phyloP scores from a whole-genome alignment of 2,888 invertebrate species.

The Willowsia nigromaculata region DNA sequence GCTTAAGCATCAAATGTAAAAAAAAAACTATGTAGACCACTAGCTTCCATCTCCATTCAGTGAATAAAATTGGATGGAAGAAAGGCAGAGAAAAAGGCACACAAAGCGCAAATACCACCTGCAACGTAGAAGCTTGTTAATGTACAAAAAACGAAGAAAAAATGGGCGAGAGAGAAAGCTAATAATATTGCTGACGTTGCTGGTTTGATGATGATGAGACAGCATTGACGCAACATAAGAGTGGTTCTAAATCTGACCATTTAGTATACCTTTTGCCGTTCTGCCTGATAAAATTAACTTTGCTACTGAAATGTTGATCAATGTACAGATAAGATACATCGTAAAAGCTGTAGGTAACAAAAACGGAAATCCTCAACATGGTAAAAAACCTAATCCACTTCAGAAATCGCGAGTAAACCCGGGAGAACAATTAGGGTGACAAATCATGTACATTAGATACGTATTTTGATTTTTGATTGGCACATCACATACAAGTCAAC shows the following conservation, averaged over 20 bases:
- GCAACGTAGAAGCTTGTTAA: conserved; percentile 51
- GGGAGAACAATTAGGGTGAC: too few relatives aligned
- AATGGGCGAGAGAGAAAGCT: conserved; percentile 16
- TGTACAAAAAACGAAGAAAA: conserved; percentile 11
- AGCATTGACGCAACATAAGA: not conserved
- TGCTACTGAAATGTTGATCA: not conserved
- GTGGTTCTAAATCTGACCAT: not conserved
- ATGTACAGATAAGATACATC: not conserved
- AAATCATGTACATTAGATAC: too few relatives aligned
- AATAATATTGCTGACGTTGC: conserved; percentile 59
- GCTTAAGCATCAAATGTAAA: not conserved
- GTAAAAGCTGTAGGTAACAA: too few relatives aligned
- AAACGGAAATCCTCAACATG: too few relatives aligned
- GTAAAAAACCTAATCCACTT: too few relatives aligned
- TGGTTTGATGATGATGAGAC: conserved; percentile 20
- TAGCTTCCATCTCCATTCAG: not conserved
- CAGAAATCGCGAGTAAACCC: too few relatives aligned
- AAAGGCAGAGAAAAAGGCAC: not conserved
- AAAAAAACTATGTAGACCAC: not conserved
- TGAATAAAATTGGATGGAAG: conserved; percentile 32
- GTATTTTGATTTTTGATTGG: too few relatives aligned
- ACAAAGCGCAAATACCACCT: conserved; percentile 42
- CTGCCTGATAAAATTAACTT: not conserved
- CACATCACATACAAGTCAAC: too few relatives aligned
- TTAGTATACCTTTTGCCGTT: not conserved